Conservation (phyloP, 2,113 vertebrate genomes). For the Candoia aspera region DNA sequence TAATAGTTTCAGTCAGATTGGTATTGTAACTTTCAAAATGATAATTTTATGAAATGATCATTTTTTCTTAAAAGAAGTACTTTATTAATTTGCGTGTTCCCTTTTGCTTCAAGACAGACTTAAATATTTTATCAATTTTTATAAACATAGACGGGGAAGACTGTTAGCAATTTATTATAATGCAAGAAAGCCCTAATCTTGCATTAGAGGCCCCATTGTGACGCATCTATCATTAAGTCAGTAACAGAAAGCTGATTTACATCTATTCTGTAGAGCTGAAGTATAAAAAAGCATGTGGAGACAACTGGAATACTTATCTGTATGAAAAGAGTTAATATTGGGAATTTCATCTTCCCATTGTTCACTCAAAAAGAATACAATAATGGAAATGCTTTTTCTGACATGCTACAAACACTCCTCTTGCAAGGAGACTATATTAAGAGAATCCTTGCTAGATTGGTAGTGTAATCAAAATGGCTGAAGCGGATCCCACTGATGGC, state of each 20-base stretch:
- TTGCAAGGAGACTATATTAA: neutral
- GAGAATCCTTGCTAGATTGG: neutral
- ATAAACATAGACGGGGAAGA: neutral
- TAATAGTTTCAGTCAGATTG: neutral
- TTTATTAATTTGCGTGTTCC: neutral
- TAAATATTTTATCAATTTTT: neutral
- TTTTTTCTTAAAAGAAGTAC: neutral
- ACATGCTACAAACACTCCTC: neutral
- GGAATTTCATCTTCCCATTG: neutral
- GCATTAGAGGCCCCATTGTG: slow-evolving; percentile 8
- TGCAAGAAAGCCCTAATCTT: neutral
- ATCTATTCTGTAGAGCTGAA: neutral
- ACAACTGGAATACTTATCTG: neutral
- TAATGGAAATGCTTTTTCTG: slow-evolving; percentile 16
- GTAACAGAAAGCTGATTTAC: slow-evolving; percentile 1
- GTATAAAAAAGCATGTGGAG: slow-evolving; percentile 19
- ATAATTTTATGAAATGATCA: neutral
- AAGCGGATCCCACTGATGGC: slow-evolving; percentile 7
- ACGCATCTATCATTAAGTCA: neutral
- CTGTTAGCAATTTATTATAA: slow-evolving; percentile 5
- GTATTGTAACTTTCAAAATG: neutral
- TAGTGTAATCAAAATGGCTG: slow-evolving; percentile 14
- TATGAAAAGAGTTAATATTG: neutral
- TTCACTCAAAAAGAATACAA: neutral
- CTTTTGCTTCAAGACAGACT: neutral